Evolutionary conservation across 2,888 invertebrate genomes (phyloP).

Genomic region (Troglohyphantes excavatus): DNA sequence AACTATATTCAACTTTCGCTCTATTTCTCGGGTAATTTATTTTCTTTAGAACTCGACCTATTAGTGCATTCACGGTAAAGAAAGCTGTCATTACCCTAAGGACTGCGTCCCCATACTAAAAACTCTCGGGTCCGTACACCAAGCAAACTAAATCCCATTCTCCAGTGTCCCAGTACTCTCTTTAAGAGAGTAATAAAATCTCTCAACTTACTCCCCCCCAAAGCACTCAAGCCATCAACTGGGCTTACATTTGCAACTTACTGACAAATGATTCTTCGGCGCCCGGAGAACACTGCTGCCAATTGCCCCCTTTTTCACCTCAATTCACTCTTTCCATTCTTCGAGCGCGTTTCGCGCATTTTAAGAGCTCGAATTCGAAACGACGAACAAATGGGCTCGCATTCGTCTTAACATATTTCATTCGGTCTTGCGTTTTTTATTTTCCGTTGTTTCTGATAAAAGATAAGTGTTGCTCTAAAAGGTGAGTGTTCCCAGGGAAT

Average conservation of each 20-base stretch:
- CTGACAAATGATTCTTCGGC: slow-evolving; percentile 55
- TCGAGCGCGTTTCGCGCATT: slow-evolving; percentile 13
- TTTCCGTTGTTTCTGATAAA: not conserved
- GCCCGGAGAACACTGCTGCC: not conserved
- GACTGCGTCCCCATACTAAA: slow-evolving; percentile 44
- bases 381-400: not conserved
- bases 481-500: not conserved
- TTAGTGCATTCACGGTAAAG: not conserved
- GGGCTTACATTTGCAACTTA: slow-evolving; percentile 62
- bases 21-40: not conserved
- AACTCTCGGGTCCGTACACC: slow-evolving; percentile 28
- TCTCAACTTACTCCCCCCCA: slow-evolving; percentile 4
- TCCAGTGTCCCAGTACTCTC: slow-evolving; percentile 45
- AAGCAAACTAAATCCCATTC: slow-evolving; percentile 59
- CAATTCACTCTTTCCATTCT: slow-evolving; percentile 16
- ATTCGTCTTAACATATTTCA: not conserved
- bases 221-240: slow-evolving; percentile 62
- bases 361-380: not conserved
- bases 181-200: slow-evolving; percentile 59
- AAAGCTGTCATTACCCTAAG: slow-evolving; percentile 43
- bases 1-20: not conserved
- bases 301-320: slow-evolving; percentile 61
- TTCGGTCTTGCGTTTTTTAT: not conserved
- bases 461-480: not conserved
- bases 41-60: not conserved